phyloP scores from a whole-genome alignment of 2,797 vertebrate species.

The Hirundo rustica region DNA sequence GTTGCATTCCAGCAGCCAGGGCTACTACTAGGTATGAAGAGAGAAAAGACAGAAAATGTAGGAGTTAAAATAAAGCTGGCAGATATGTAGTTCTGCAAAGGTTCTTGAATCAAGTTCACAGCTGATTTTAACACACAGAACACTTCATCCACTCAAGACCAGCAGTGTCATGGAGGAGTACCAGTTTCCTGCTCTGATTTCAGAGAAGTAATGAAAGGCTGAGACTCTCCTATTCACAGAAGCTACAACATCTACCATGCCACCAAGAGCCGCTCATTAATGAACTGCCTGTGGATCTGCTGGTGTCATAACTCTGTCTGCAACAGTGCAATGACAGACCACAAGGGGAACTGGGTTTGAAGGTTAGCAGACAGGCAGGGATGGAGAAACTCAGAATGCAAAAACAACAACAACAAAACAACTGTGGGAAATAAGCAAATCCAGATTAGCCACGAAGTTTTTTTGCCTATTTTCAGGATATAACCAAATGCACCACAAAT shows the following conservation, averaged over 20 bases:
- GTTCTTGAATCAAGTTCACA: neutral
- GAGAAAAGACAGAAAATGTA: neutral
- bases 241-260: neutral
- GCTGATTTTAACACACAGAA: neutral
- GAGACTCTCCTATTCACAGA: neutral
- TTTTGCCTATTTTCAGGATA: neutral
- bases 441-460: neutral
- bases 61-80: neutral
- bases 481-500: neutral
- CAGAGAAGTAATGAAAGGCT: neutral
- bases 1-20: neutral
- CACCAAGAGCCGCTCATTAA: neutral
- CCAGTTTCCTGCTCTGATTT: neutral
- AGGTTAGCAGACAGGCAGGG: neutral
- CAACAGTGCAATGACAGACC: neutral
- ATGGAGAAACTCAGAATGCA: neutral
- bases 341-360: neutral
- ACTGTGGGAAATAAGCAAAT: neutral
- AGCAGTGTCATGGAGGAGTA: neutral
- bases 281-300: neutral
- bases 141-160: neutral
- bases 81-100: neutral
- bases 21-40: neutral
- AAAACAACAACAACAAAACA: neutral
- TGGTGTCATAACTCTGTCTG: rapidly evolving